A percentile compares a stretch with the other conserved stretches of the same genome.
phyloP scores from a whole-genome alignment of 2,888 invertebrate species.

The Sinelater perroti region DNA sequence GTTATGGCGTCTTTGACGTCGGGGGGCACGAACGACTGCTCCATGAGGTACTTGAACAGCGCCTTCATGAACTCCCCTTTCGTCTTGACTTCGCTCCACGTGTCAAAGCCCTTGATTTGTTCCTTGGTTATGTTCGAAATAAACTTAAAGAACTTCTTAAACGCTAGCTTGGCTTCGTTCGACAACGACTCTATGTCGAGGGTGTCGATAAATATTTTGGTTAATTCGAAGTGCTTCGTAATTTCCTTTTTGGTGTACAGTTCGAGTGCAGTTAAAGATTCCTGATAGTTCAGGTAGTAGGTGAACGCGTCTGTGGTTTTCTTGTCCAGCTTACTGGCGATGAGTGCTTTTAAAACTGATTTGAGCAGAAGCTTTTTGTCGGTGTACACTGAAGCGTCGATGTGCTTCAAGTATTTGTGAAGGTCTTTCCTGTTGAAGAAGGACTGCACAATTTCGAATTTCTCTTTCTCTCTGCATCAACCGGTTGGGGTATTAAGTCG shows the following conservation, averaged over 20 bases:
- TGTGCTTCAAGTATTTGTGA: constrained; percentile 10
- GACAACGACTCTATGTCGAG: constrained; percentile 36
- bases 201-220: constrained; percentile 41
- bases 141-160: constrained; percentile 39
- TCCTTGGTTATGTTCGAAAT: constrained; percentile 11
- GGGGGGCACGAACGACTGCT: constrained; percentile 13
- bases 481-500: constrained; percentile 28
- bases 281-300: constrained; percentile 27
- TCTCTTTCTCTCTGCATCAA: constrained; percentile 16
- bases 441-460: constrained; percentile 19
- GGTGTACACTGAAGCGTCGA: constrained; percentile 18
- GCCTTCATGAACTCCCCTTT: constrained; percentile 40
- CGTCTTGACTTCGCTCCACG: constrained; percentile 41
- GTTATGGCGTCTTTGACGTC: constrained; percentile 35
- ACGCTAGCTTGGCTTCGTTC: constrained; percentile 35
- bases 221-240: constrained; percentile 42
- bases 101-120: constrained; percentile 6
- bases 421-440: constrained; percentile 24
- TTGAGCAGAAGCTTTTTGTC: constrained; percentile 13
- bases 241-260: constrained; percentile 39
- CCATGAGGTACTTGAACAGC: constrained; percentile 34
- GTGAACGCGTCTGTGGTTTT: constrained; percentile 28
- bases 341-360: constrained; percentile 6
- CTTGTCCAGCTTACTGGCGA: constrained; percentile 5
- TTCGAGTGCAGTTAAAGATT: constrained; percentile 25